Conservation (phyloP, 2,888 invertebrate genomes). For the Leptothorax acervorum region DNA sequence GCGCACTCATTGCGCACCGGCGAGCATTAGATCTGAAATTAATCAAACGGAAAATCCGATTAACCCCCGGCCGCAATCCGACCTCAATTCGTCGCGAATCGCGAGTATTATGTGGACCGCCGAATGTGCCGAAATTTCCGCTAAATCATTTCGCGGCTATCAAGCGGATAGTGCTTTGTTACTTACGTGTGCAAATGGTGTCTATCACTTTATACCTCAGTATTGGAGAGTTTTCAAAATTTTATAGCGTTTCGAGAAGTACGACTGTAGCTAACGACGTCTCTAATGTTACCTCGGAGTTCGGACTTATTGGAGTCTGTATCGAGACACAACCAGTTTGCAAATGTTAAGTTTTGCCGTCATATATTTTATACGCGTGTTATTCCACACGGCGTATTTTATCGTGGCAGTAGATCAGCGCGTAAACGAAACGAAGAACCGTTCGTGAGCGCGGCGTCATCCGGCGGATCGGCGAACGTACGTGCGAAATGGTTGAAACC, state of each 20-base stretch:
- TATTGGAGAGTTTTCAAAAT: background rate
- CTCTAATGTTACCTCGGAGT: background rate
- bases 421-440: slow-evolving; percentile 59
- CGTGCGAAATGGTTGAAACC: slow-evolving; percentile 37
- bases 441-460: slow-evolving; percentile 58
- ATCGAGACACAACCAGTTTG: slow-evolving; percentile 52
- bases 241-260: background rate
- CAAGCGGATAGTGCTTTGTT: background rate
- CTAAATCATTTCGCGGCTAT: background rate
- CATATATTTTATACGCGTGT: slow-evolving; percentile 57
- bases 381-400: slow-evolving; percentile 14
- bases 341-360: slow-evolving; percentile 56
- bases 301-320: background rate
- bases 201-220: background rate
- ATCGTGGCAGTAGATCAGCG: slow-evolving; percentile 42
- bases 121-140: slow-evolving; percentile 21
- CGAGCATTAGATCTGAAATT: slow-evolving; percentile 32
- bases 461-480: slow-evolving; percentile 50
- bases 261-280: background rate
- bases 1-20: slow-evolving; percentile 8
- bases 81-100: slow-evolving; percentile 28
- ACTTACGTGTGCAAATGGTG: background rate
- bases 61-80: slow-evolving; percentile 30
- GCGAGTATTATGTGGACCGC: slow-evolving; percentile 8
- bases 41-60: slow-evolving; percentile 51